Evolutionary conservation across 2,797 vertebrate genomes (phyloP).

Genomic region (Danio jaintianensis): DNA sequence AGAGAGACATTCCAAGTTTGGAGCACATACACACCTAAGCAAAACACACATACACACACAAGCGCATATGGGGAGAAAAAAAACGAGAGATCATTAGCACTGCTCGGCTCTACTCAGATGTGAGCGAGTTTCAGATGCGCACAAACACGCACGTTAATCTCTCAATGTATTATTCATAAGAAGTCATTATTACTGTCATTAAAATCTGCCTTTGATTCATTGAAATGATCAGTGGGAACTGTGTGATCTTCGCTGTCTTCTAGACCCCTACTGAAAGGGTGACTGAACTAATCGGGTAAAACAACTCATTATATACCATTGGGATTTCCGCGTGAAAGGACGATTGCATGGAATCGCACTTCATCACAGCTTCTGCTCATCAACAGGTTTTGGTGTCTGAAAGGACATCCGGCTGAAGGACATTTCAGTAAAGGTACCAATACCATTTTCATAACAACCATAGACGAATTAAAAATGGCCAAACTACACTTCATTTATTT

Average conservation of each 20-base stretch:
- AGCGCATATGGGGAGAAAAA: not conserved
- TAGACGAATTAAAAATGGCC: too few species aligned
- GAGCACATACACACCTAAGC: constrained; percentile 5
- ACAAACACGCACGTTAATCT: constrained; percentile 28
- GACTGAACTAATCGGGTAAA: constrained; percentile 41
- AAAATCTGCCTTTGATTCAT: constrained; percentile 42
- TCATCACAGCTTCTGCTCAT: constrained; percentile 6
- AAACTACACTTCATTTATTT: too few species aligned
- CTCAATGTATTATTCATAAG: constrained; percentile 48
- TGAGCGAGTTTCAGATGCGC: constrained; percentile 21
- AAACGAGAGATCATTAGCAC: constrained; percentile 38
- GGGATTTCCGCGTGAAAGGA: constrained; percentile 30
- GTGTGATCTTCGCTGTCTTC: constrained; percentile 32
- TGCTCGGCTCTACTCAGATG: constrained; percentile 17
- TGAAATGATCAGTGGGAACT: constrained; percentile 37
- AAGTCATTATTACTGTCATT: constrained; percentile 32
- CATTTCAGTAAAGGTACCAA: not conserved
- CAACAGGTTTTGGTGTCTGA: not conserved
- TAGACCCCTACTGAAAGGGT: constrained; percentile 24
- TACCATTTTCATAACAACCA: too few species aligned
- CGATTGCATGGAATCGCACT: not conserved
- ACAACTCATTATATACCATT: constrained; percentile 42
- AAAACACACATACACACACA: not conserved
- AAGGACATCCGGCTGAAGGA: not conserved
- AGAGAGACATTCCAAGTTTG: constrained; percentile 35